Conservation (phyloP, 2,797 vertebrate species). For the Acanthornis magna region DNA sequence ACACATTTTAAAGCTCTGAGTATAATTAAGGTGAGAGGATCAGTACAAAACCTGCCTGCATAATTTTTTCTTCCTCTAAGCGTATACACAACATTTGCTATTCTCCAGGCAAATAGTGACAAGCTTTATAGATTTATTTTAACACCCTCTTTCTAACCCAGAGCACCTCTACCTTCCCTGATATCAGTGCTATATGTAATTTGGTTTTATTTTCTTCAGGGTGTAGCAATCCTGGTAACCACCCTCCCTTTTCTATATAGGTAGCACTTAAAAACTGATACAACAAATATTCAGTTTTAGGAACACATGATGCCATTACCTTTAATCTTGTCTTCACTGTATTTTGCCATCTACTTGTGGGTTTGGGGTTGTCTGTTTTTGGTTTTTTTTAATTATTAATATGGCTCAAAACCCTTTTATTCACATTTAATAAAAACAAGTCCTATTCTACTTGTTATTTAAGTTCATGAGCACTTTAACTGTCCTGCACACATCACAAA, state of each 20-base stretch:
- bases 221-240: not conserved
- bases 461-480: not conserved
- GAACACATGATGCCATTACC: not conserved
- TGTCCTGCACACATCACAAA: not conserved
- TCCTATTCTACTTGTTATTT: not conserved
- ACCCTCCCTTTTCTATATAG: not conserved
- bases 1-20: not conserved
- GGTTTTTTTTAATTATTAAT: not conserved
- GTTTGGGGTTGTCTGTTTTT: accelerated
- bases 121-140: not conserved
- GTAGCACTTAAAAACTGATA: not conserved
- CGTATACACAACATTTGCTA: not conserved
- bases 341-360: not conserved
- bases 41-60: not conserved
- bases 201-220: not conserved
- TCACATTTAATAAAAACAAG: not conserved
- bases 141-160: not conserved
- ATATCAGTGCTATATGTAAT: not conserved
- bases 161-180: not conserved
- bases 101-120: not conserved
- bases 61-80: not conserved
- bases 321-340: not conserved
- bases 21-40: not conserved
- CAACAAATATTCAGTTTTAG: not conserved
- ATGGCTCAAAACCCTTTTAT: not conserved